Evolutionary conservation across 2,113 vertebrate genomes (phyloP).

Genomic region (Triplophysa dalaica): DNA sequence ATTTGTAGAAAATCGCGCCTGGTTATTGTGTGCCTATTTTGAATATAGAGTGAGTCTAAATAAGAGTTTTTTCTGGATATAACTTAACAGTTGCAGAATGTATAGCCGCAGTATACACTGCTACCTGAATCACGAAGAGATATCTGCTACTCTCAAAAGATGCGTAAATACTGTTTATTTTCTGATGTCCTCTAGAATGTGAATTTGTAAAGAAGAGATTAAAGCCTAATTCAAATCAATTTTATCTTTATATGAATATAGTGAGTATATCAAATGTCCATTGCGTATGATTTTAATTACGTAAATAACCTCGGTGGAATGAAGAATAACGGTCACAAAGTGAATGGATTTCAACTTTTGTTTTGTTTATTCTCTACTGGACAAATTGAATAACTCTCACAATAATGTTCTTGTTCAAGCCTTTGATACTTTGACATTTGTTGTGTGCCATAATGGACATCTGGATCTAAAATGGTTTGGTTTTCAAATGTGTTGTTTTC

Average conservation of each 20-base stretch:
- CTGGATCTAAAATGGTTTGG: background rate
- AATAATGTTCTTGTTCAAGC: background rate
- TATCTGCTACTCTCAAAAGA: background rate
- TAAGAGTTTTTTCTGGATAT: background rate
- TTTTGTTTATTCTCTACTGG: background rate
- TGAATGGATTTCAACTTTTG: background rate
- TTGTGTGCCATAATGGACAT: background rate
- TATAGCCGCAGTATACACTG: constrained; percentile 6
- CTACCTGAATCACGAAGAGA: constrained; percentile 2
- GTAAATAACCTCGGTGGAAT: background rate
- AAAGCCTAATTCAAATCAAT: background rate
- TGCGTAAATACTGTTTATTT: constrained; percentile 5
- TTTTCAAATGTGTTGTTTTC: constrained; percentile 1
- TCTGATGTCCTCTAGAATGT: constrained; percentile 5
- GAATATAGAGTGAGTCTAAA: background rate
- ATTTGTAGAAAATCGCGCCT: background rate
- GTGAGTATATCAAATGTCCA: background rate
- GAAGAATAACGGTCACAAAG: background rate
- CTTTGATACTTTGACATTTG: background rate
- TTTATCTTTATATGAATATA: background rate
- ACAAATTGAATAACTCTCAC: background rate
- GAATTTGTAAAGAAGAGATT: constrained; percentile 22
- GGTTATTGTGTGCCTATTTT: constrained; percentile 19
- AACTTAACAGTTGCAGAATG: background rate
- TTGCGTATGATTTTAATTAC: background rate